Evolutionary conservation across 2,113 vertebrate species (phyloP), one percentile per base, ranked within the genome.

Genomic region (Talpa occidentalis): DNA sequence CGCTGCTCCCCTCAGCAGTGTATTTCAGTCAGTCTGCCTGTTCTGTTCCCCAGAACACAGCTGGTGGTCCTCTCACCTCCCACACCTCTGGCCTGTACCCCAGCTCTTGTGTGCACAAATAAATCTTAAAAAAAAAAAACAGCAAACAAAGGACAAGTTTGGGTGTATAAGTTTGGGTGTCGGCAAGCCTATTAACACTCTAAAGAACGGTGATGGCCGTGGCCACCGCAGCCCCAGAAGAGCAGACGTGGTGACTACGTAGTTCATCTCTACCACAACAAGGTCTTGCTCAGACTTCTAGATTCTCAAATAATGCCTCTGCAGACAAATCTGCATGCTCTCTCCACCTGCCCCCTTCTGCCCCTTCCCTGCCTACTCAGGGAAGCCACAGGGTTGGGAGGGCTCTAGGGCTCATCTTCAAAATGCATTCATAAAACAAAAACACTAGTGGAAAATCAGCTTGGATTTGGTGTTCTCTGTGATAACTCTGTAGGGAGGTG

Each of bases 271-370:
- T 60, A 3, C 6, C 49, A 10, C 4, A 9, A 12, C 4, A 40
- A 11, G n/a, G 64, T 1, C 56, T 30, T 60, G 6, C 37, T 66
- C 35, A 6, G 2, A 6, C 42, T 21, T 42, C 6, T 22, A 22
- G 69, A 14, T 0, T 0, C 21, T 56, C 54, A 21, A 22, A 22
- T 22, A 56, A 4, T 56, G 24, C 17, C 15, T 28, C 24, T 22
- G 12, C 5, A 5, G 60, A 11, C 1, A 1, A 1, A 26, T 1
- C 5, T 7, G 4, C 10, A 0, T 9, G 22, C 49, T 82, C 74
- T 73, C 11, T 52, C 12, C 6, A 28, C 28, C 70, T 42, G 22
- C 9, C 73, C 21, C 24, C 44, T 47, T 19, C 35, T 22, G 82
- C 0, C 54, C 28, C 66, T 66, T 70, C 70, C 28, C n/a, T 6